phyloP scores from a whole-genome alignment of 2,888 invertebrate genomes.

The Steinernema hermaphroditum region DNA sequence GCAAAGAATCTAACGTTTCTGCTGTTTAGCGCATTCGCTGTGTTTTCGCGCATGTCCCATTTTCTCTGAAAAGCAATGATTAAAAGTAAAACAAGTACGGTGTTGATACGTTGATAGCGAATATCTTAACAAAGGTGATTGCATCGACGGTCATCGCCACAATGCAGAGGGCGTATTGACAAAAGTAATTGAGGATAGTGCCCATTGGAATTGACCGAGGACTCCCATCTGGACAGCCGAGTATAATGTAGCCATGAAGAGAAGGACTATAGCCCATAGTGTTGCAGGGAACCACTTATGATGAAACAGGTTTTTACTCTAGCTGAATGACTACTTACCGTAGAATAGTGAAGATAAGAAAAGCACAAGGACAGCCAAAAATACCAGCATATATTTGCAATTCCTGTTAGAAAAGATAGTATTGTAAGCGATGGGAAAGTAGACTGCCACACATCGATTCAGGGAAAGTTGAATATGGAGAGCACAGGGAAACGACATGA shows the following conservation, averaged over 20 bases:
- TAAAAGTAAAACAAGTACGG: neutral
- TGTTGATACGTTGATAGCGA: neutral
- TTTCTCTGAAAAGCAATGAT: neutral
- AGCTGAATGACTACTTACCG: conserved; percentile 5
- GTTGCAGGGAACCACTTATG: conserved; percentile 16
- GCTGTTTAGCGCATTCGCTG: neutral
- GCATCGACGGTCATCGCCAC: neutral
- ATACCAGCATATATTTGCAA: neutral
- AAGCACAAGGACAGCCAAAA: neutral
- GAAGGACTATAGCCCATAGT: conserved; percentile 17
- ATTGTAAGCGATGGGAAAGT: neutral
- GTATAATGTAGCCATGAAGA: neutral
- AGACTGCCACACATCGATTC: conserved; percentile 15
- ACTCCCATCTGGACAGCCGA: neutral
- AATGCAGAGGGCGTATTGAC: conserved; percentile 21
- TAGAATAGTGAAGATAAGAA: neutral
- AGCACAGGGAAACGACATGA: neutral
- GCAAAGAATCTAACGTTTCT: conserved; percentile 7
- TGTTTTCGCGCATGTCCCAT: neutral
- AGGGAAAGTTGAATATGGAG: neutral
- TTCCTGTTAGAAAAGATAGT: neutral
- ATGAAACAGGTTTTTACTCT: no score
- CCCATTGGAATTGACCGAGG: neutral
- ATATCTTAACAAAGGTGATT: neutral
- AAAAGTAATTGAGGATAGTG: conserved; percentile 3